phyloP scores from a whole-genome alignment of 2,113 vertebrate species.

The Pontoporia blainvillei region DNA sequence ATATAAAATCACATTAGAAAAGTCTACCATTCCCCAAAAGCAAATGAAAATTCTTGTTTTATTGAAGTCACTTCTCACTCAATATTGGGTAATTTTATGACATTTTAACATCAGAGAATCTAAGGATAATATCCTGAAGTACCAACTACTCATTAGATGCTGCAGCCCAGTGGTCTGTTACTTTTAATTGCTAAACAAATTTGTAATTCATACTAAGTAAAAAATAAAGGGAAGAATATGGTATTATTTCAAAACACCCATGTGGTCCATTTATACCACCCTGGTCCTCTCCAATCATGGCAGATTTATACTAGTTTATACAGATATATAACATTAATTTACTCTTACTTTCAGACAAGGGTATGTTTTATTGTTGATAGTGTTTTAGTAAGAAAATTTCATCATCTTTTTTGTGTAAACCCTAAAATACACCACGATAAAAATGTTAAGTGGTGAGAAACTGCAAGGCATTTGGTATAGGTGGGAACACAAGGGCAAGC shows the following conservation, averaged over 20 bases:
- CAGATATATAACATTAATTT: background rate
- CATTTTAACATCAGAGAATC: background rate
- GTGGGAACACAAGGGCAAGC: background rate
- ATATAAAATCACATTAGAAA: constrained; percentile 19
- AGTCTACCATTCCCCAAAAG: background rate
- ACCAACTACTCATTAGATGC: background rate
- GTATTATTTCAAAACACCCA: background rate
- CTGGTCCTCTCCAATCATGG: background rate
- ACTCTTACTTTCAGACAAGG: background rate
- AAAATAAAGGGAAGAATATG: background rate
- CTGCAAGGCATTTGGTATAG: background rate
- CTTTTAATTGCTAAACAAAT: constrained; percentile 37
- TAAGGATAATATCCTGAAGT: background rate
- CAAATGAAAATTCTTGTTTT: constrained; percentile 29
- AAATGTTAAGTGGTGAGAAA: background rate
- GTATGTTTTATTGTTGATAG: background rate
- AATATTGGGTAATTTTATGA: background rate
- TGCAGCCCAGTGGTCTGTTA: background rate
- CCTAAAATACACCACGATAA: background rate
- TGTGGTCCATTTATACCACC: background rate
- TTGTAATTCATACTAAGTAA: constrained; percentile 12
- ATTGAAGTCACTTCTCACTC: background rate
- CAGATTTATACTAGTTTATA: background rate
- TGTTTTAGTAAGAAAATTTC: constrained; percentile 11
- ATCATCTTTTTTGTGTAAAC: background rate